Conservation (phyloP, 2,888 invertebrate species). For the Drosophila austrosaltans region DNA sequence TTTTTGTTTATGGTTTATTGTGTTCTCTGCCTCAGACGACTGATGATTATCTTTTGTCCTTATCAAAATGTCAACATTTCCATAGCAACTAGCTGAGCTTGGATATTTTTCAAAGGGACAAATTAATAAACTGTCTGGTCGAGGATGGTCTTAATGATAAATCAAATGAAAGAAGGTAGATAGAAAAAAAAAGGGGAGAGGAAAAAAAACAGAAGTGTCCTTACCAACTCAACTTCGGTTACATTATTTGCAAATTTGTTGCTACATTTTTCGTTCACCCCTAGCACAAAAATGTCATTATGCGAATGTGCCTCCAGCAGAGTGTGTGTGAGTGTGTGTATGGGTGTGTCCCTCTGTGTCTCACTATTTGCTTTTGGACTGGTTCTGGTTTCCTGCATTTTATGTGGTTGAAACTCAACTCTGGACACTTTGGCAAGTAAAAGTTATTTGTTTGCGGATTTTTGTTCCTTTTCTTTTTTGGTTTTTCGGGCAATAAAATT, state of each 20-base stretch:
- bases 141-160: constrained; percentile 10
- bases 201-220: neutral
- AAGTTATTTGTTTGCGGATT: constrained; percentile 34
- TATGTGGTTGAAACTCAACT: constrained; percentile 8
- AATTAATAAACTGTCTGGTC: constrained; percentile 49
- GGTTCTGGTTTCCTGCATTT: constrained; percentile 25
- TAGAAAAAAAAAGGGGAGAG: neutral
- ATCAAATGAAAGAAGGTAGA: neutral
- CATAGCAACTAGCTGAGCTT: constrained; percentile 22
- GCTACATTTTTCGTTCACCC: constrained; percentile 3
- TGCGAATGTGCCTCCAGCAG: neutral
- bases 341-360: constrained; percentile 1
- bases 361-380: constrained; percentile 31
- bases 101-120: constrained; percentile 31
- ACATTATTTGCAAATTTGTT: neutral
- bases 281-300: constrained; percentile 9
- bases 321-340: constrained; percentile 1
- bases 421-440: constrained; percentile 23
- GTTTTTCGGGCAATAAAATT: constrained; percentile 35
- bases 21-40: constrained; percentile 30
- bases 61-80: constrained; percentile 14
- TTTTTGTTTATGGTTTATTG: constrained; percentile 14
- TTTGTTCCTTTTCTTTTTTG: constrained; percentile 18
- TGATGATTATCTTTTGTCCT: constrained; percentile 26
- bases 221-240: constrained; percentile 1